Evolutionary conservation across 2,888 invertebrate genomes (phyloP), one percentile per base, ranked within the genome.

Genomic region (Philopedon plagiatum): DNA sequence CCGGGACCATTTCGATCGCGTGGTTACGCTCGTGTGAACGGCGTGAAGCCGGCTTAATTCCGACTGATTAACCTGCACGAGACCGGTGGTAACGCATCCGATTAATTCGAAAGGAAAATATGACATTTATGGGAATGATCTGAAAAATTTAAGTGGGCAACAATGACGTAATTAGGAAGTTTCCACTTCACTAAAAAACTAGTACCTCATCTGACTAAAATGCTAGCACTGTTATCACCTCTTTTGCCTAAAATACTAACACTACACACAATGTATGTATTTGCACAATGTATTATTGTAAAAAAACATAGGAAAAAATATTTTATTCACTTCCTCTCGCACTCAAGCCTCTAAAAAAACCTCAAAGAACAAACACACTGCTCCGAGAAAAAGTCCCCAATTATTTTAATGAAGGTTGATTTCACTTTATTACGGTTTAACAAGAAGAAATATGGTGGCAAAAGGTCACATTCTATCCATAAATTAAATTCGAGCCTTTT

Each of bases 11-110:
- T 54, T 54, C 54, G 37, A 66, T 46, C 66, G 66, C 66, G 21
- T 32, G 46, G 66, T 18, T 66, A 46, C 66, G 66, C 66, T 66
- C 66, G 66, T 66, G 66, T 66, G 58, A 66, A 49, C 58, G 34
- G 66, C 34, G 65, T 65, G 41, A 65, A 57, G 56, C 65, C 58
- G 5, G 60, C 29, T 61, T 60, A 37, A 68, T 68, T 68, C 61
- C 54, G 49, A 13, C 18, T n/a, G 61, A 61, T 61, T 61, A 44
- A 19, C 32, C 57, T 34, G 23, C 41, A 29, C 29, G 26, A 15
- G 29, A 15, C 13, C 11, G 46, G 9, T 21, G 46, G 21, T n/a
- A 21, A 46, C 21, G 44, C 8, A 19, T n/a, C n/a, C n/a, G n/a
- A n/a, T n/a, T n/a, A n/a, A n/a, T n/a, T n/a, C n/a, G n/a, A n/a